These are phyloP conservation scores for Alouatta palliata DNA, from an alignment of 2,113 vertebrate species.

Conservation along the genomic window DNA sequence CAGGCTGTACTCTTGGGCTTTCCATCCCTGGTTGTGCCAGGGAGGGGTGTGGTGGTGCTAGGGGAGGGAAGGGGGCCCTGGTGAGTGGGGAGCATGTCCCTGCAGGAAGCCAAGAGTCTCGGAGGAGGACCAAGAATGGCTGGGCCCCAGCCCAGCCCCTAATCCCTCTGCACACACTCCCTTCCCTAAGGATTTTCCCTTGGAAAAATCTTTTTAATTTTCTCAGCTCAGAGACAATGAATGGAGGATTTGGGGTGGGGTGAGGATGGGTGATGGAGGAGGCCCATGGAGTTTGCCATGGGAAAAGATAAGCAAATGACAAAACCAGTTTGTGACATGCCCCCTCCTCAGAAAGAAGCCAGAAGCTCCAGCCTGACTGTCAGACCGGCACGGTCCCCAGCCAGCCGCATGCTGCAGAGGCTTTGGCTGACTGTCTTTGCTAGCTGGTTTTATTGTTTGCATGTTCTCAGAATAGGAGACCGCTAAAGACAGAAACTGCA, in stretches of 20 bases:
- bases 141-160: constrained; percentile 23
- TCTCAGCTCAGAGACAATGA: constrained; percentile 49
- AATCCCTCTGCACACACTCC: constrained; percentile 44
- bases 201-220: constrained; percentile 44
- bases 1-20: not conserved
- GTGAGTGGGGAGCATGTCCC: not conserved
- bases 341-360: not conserved
- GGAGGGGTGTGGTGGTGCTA: not conserved
- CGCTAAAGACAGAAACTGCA: not conserved
- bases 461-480: constrained; percentile 57
- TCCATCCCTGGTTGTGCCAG: not conserved
- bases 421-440: not conserved
- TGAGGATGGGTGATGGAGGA: not conserved
- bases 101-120: constrained; percentile 16
- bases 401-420: accelerated
- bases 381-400: not conserved
- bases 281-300: not conserved
- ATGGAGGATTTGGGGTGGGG: constrained; percentile 21
- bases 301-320: not conserved
- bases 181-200: constrained; percentile 58
- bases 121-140: not conserved
- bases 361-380: not conserved
- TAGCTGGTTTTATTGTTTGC: not conserved
- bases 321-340: not conserved
- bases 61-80: not conserved